Conservation (phyloP, 2,797 vertebrate genomes). For the Sphaeramia orbicularis region DNA sequence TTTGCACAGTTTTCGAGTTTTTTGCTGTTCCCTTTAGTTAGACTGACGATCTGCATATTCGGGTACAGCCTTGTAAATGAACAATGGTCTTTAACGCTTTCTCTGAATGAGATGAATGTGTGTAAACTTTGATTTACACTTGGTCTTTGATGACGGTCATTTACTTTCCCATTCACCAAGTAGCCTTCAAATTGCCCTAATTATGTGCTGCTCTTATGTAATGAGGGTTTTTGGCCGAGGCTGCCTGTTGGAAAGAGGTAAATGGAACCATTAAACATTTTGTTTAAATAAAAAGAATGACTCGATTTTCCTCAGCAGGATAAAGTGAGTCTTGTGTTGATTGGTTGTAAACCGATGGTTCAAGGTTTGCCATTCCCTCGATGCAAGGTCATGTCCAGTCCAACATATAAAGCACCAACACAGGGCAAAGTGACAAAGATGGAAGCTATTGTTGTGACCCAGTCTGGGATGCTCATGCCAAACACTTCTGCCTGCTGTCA, state of each 20-base stretch:
- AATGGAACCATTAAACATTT: constrained; percentile 75
- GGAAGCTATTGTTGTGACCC: constrained; percentile 58
- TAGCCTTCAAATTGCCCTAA: constrained; percentile 73
- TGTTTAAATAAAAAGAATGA: constrained; percentile 72
- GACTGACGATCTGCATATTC: constrained; percentile 63
- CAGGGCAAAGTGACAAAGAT: constrained; percentile 49
- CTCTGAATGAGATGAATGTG: constrained; percentile 66
- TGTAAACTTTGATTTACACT: constrained; percentile 70
- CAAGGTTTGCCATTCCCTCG: constrained; percentile 50
- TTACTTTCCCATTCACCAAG: constrained; percentile 71
- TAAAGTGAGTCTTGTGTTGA: constrained; percentile 49
- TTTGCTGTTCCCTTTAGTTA: constrained; percentile 59
- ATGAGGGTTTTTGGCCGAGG: constrained; percentile 66
- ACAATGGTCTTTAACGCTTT: constrained; percentile 43
- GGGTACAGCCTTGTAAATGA: constrained; percentile 52
- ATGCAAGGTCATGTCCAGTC: constrained; percentile 53
- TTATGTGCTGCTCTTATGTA: constrained; percentile 69
- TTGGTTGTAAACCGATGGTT: constrained; percentile 55
- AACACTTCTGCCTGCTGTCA: constrained; percentile 79
- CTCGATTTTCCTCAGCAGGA: constrained; percentile 49
- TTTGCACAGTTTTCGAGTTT: constrained; percentile 61
- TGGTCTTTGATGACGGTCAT: constrained; percentile 60
- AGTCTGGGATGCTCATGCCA: constrained; percentile 68
- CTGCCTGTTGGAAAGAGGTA: constrained; percentile 55
- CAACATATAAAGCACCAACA: constrained; percentile 60